Evolutionary conservation across 2,888 invertebrate genomes (phyloP), one percentile per base, ranked within the genome.

Genomic region (Megastigmus dorsalis): DNA sequence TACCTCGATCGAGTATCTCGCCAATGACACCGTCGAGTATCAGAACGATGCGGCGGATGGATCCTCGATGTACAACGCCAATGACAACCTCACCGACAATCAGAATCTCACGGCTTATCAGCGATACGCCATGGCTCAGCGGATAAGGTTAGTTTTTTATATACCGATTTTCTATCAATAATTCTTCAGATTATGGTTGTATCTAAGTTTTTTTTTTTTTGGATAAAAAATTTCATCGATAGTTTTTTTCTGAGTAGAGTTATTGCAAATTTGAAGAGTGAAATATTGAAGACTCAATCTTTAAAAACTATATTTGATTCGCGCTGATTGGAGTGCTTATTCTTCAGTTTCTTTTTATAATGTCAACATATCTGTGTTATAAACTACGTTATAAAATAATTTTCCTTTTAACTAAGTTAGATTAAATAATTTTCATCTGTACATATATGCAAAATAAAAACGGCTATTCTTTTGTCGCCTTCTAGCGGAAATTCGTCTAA

Each of bases 401-500:
- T 45, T 45, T 13, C 13, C 13, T 41, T 41, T 13, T 5, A 41
- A 45, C 15, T 3, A 6, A 45, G 15, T 45, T 45, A 45, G 20
- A 18, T 18, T 4, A 9, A 15, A 18, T 45, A 5, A 6, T 15
- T 9, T 15, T 36, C 23, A 26, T 41, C 26, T 65, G 23, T 57
- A 54, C 15, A 41, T 20, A 41, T 7, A 5, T n/a, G n/a, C 26
- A n/a, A 54, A n/a, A 55, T 38, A 7, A 15, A 62, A 67, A 67
- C 67, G 62, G 57, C 65, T 62, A 76, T 9, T 50, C 76, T 78
- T 79, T 80, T 82, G 82, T 81, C 77, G 76, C 82, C 76, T 86
- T 86, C 74, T 84, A 87, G 87, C 78, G 83, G 82, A 80, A 86
- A 86, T 80, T 75, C n/a, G n/a, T n/a, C n/a, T n/a, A n/a, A n/a